phyloP scores from a whole-genome alignment of 2,113 vertebrate species.

The Macquaria ambigua region DNA sequence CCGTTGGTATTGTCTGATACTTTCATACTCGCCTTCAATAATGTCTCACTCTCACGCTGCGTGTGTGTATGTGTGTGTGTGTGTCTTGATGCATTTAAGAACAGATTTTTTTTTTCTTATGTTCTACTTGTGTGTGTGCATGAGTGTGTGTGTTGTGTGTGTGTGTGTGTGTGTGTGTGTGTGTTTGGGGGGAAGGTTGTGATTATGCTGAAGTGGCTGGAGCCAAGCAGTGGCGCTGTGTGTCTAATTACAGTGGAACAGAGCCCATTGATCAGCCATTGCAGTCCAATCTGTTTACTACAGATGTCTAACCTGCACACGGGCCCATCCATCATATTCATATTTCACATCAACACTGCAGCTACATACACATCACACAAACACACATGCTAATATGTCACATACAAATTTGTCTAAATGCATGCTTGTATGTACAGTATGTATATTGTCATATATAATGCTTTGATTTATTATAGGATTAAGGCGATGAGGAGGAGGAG shows the following conservation, averaged over 20 bases:
- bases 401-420: conserved; percentile 47
- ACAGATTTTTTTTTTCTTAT: conserved; percentile 39
- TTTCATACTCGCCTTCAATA: conserved; percentile 67
- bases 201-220: conserved; percentile 89
- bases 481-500: neutral
- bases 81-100: conserved; percentile 80
- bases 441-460: conserved; percentile 18
- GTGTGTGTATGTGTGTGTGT: conserved; percentile 63
- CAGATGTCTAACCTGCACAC: conserved; percentile 83
- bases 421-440: conserved; percentile 20
- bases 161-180: conserved; percentile 35
- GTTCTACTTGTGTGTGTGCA: conserved; percentile 20
- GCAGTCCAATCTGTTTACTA: conserved; percentile 89
- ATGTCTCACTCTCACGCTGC: conserved; percentile 67
- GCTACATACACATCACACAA: conserved; percentile 25
- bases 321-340: conserved; percentile 86
- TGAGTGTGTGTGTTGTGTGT: conserved; percentile 22
- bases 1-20: conserved; percentile 66
- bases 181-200: conserved; percentile 33
- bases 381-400: conserved; percentile 36
- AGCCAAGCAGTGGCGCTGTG: conserved; percentile 83
- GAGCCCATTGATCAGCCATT: conserved; percentile 89
- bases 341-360: conserved; percentile 77
- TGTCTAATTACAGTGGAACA: conserved; percentile 93
- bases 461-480: conserved; percentile 55